phyloP scores from a whole-genome alignment of 2,888 invertebrate genomes.

The Vandiemenella viatica region DNA sequence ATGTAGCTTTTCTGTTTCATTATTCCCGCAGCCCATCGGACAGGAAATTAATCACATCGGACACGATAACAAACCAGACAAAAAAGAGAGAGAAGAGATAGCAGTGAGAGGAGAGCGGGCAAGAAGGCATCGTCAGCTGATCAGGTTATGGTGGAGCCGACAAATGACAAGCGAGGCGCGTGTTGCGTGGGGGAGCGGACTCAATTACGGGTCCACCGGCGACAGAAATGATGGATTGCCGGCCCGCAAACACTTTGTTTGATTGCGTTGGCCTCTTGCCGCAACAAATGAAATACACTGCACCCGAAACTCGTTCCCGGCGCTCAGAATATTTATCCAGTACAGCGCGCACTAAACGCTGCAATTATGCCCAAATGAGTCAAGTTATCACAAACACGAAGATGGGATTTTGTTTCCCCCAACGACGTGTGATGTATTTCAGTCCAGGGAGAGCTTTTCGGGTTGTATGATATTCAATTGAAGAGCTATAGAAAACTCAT shows the following conservation, averaged over 20 bases:
- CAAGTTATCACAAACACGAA: too few relatives aligned
- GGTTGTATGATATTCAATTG: too few relatives aligned
- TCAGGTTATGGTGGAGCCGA: background rate
- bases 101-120: background rate
- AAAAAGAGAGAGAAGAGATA: background rate
- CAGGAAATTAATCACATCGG: background rate
- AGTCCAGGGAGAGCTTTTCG: too few relatives aligned
- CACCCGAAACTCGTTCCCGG: too few relatives aligned
- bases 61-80: background rate
- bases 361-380: too few relatives aligned
- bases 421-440: too few relatives aligned
- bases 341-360: too few relatives aligned
- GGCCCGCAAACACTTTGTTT: background rate
- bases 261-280: background rate
- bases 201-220: background rate
- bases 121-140: background rate
- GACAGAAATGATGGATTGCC: background rate
- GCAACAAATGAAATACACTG: background rate
- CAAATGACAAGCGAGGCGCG: too few relatives aligned
- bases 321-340: too few relatives aligned
- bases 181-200: too few relatives aligned
- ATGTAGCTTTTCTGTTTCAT: background rate
- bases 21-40: background rate
- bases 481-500: too few relatives aligned
- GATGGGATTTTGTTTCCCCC: too few relatives aligned